phyloP scores from a whole-genome alignment of 2,797 vertebrate genomes.

The Siniperca scherzeri region DNA sequence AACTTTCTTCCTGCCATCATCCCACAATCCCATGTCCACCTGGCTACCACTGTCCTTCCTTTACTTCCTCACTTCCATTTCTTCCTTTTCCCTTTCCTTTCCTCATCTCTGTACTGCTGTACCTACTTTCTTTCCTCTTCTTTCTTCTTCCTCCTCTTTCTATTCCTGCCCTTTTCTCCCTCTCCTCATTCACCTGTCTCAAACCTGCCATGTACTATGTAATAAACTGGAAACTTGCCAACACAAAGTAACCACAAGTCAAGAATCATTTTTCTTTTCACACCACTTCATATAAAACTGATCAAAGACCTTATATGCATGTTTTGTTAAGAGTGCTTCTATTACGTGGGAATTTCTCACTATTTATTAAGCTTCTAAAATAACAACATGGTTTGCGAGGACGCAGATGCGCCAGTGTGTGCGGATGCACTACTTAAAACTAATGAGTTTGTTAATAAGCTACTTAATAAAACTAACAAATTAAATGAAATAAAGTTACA shows the following conservation, averaged over 20 bases:
- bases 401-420: background rate
- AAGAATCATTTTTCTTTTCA: slow-evolving; percentile 4
- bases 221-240: slow-evolving; percentile 6
- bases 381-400: background rate
- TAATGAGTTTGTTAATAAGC: slow-evolving; percentile 31
- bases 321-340: background rate
- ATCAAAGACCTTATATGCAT: background rate
- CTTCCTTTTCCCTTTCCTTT: background rate
- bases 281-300: slow-evolving; percentile 27
- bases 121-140: background rate
- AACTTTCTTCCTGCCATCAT: slow-evolving; percentile 1
- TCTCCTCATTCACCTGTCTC: background rate
- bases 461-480: slow-evolving; percentile 1
- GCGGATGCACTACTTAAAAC: background rate
- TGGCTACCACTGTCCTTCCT: background rate
- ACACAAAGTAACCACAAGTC: slow-evolving; percentile 10
- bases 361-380: background rate
- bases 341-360: background rate
- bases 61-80: background rate
- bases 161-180: background rate
- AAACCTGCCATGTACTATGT: background rate
- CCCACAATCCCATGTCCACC: background rate
- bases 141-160: background rate
- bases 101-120: background rate
- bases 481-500: slow-evolving; percentile 2